Percentiles rank a stretch among this genome's conserved stretches.
phyloP scores from a whole-genome alignment of 2,888 invertebrate genomes.

The Sthenelais limicola region DNA sequence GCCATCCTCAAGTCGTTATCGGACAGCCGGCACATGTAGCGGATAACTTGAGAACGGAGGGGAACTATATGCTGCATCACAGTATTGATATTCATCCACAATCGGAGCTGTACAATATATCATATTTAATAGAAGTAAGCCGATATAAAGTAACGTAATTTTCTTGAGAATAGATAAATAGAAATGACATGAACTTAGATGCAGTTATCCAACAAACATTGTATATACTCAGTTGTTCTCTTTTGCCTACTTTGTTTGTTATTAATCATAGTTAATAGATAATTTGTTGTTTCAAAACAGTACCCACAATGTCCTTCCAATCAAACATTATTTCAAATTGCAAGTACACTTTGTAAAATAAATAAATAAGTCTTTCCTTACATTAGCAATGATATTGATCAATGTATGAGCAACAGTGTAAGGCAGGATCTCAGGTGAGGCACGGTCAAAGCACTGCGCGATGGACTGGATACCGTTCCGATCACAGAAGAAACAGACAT shows the following conservation, averaged over 20 bases:
- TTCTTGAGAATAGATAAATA: too few relatives aligned
- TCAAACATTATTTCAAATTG: too few relatives aligned
- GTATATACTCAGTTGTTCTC: too few relatives aligned
- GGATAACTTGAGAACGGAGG: slow-evolving; percentile 85
- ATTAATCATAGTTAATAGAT: too few relatives aligned
- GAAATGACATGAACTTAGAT: too few relatives aligned
- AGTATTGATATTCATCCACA: slow-evolving; percentile 93
- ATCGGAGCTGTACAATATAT: slow-evolving; percentile 81
- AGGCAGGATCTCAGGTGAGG: slow-evolving; percentile 82
- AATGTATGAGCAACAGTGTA: slow-evolving; percentile 92
- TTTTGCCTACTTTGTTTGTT: too few relatives aligned
- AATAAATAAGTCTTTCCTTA: too few relatives aligned
- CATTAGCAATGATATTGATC: slow-evolving; percentile 91
- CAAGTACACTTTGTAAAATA: slow-evolving; percentile 39
- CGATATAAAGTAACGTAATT: too few relatives aligned
- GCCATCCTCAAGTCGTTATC: slow-evolving; percentile 92
- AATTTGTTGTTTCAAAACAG: too few relatives aligned
- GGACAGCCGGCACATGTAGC: slow-evolving; percentile 92
- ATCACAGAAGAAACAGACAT: slow-evolving; percentile 95
- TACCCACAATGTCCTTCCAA: too few relatives aligned
- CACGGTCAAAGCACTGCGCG: slow-evolving; percentile 86
- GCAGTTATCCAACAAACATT: too few relatives aligned
- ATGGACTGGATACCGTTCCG: slow-evolving; percentile 90
- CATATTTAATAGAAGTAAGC: too few relatives aligned
- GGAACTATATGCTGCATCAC: slow-evolving; percentile 91